phyloP scores from a whole-genome alignment of 2,888 invertebrate genomes.

The Embidobia sp. region DNA sequence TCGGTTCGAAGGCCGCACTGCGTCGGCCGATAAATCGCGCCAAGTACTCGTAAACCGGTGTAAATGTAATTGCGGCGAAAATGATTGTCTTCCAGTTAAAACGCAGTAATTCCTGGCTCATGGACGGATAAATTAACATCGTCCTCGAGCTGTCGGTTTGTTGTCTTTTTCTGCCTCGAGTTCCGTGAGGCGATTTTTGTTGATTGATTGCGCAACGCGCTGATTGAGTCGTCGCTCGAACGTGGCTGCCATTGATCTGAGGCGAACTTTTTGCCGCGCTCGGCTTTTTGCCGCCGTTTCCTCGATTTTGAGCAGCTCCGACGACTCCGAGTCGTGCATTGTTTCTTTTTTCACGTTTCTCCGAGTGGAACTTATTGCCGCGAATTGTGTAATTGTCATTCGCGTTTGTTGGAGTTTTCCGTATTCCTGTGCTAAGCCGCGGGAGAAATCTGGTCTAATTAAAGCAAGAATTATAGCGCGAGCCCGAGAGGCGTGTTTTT shows the following conservation, averaged over 20 bases:
- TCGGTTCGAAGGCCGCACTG: constrained; percentile 9
- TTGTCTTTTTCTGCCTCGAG: too few species aligned
- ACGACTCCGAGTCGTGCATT: neutral
- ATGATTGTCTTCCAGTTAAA: constrained; percentile 31
- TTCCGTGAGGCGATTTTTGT: constrained; percentile 17
- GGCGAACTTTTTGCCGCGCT: neutral
- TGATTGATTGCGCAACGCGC: constrained; percentile 25
- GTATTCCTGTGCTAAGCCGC: constrained; percentile 3
- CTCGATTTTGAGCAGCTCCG: too few species aligned
- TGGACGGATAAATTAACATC: constrained; percentile 37
- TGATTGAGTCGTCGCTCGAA: constrained; percentile 22
- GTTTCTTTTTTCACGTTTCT: constrained; percentile 11
- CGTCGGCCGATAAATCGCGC: constrained; percentile 21
- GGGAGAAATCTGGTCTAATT: constrained; percentile 22
- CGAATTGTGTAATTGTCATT: constrained; percentile 24
- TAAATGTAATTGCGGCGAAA: constrained; percentile 14
- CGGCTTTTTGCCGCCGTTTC: too few species aligned
- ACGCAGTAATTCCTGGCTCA: constrained; percentile 30
- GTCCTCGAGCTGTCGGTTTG: constrained; percentile 36
- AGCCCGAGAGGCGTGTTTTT: neutral
- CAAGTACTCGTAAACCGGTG: constrained; percentile 7
- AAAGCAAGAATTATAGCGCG: neutral
- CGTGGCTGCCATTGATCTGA: neutral
- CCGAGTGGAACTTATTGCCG: constrained; percentile 12
- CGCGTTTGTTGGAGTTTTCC: constrained; percentile 6